Evolutionary conservation across 2,888 invertebrate genomes (phyloP).

Genomic region (Amphimallon solstitiale): DNA sequence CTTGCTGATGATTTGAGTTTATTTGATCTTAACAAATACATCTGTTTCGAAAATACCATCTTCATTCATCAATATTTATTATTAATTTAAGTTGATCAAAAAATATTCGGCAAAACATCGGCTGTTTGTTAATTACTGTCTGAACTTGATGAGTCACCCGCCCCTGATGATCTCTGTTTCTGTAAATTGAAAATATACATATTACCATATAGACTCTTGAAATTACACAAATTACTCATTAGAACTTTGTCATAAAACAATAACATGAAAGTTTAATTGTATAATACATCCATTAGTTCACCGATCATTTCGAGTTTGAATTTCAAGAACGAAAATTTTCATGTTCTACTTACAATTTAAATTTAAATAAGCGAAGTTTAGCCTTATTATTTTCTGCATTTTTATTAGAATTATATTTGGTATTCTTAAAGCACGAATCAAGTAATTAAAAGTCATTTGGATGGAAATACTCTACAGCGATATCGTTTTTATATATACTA

Average conservation of each 20-base stretch:
- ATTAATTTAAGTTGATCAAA: neutral
- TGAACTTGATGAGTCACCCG: neutral
- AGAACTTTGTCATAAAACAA: neutral
- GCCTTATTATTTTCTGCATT: too few species aligned
- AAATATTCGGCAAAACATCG: neutral
- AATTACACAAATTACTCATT: neutral
- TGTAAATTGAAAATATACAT: conserved; percentile 9
- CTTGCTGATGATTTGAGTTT: too few species aligned
- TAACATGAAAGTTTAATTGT: conserved; percentile 19
- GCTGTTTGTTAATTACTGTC: neutral
- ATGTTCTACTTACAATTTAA: neutral
- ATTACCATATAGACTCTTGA: neutral
- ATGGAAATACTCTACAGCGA: too few species aligned
- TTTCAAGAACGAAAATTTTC: neutral
- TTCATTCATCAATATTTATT: neutral
- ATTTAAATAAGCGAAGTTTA: too few species aligned
- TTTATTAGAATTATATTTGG: conserved; percentile 5
- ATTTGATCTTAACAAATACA: too few species aligned
- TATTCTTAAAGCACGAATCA: neutral
- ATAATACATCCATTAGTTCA: neutral
- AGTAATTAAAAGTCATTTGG: too few species aligned
- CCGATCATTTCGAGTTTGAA: too few species aligned
- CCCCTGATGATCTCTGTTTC: neutral
- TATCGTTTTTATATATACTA: too few species aligned
- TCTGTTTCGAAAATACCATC: neutral